Conservation (phyloP, 2,888 invertebrate genomes). For the Dorcus parallelipipedus region DNA sequence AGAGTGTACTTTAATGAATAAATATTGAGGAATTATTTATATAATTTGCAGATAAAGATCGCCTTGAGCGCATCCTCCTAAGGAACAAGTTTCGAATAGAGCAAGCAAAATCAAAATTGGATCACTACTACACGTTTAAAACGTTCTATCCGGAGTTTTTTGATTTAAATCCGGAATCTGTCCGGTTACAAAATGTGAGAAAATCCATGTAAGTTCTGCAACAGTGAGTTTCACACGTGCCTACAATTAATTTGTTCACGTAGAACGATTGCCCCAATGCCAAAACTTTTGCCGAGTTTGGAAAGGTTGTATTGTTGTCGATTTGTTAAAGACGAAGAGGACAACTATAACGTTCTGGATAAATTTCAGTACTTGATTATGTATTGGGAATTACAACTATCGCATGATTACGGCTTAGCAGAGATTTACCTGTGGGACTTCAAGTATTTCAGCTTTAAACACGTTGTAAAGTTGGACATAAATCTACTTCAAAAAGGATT, state of each 20-base stretch:
- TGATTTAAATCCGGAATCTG: background rate
- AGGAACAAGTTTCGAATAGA: constrained; percentile 17
- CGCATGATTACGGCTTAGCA: background rate
- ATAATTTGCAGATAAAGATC: constrained; percentile 1
- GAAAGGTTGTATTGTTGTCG: background rate
- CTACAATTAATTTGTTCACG: background rate
- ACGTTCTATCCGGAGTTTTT: background rate
- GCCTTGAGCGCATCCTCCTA: constrained; percentile 9
- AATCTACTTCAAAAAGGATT: background rate
- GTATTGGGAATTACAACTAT: background rate
- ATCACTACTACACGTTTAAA: constrained; percentile 8
- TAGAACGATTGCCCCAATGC: background rate
- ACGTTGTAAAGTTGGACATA: background rate
- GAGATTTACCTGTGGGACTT: background rate
- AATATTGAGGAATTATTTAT: too few relatives aligned
- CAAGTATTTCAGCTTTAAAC: background rate
- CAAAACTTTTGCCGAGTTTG: background rate
- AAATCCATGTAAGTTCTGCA: background rate
- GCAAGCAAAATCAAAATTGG: constrained; percentile 11
- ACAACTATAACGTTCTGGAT: background rate
- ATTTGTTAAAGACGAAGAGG: background rate
- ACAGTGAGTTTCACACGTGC: background rate
- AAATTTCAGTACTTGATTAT: background rate
- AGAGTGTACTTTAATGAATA: too few relatives aligned
- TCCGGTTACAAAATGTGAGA: background rate